These are phyloP conservation scores for Syngnathus rostellatus DNA, from an alignment of 2,797 vertebrate genomes.

Conservation along the genomic window DNA sequence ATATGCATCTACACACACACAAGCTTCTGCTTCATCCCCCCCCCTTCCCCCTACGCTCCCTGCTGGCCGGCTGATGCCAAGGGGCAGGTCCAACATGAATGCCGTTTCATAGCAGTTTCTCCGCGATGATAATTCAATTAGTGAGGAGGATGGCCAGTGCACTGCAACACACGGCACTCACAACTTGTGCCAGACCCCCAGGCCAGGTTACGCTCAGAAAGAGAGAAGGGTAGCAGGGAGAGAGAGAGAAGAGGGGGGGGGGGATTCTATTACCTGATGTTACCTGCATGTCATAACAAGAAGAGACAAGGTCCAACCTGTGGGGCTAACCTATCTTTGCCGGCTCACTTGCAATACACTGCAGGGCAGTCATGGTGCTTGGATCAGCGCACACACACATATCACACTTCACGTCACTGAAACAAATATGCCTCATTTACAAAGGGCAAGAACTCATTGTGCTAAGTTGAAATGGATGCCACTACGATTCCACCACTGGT, in stretches of 20 bases:
- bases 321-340: conserved; percentile 34
- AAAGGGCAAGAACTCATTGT: background rate
- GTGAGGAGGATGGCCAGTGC: conserved; percentile 43
- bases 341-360: conserved; percentile 31
- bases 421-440: background rate
- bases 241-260: background rate
- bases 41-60: conserved; percentile 4
- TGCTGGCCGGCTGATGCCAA: conserved; percentile 48
- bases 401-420: background rate
- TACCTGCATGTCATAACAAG: conserved; percentile 55
- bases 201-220: conserved; percentile 46
- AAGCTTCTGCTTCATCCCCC: conserved; percentile 23
- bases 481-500: background rate
- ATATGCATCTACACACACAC: conserved; percentile 28
- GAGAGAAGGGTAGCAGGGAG: background rate
- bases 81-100: conserved; percentile 68
- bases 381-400: conserved; percentile 1
- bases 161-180: conserved; percentile 48
- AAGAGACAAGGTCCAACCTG: conserved; percentile 54
- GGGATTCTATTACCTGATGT: conserved; percentile 48
- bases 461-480: background rate
- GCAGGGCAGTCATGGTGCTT: background rate
- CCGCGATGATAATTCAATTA: conserved; percentile 71
- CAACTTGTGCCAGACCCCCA: conserved; percentile 54
- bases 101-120: conserved; percentile 66